phyloP scores from a whole-genome alignment of 1,140 invertebrate species.

The Vollenhovia emeryi region DNA sequence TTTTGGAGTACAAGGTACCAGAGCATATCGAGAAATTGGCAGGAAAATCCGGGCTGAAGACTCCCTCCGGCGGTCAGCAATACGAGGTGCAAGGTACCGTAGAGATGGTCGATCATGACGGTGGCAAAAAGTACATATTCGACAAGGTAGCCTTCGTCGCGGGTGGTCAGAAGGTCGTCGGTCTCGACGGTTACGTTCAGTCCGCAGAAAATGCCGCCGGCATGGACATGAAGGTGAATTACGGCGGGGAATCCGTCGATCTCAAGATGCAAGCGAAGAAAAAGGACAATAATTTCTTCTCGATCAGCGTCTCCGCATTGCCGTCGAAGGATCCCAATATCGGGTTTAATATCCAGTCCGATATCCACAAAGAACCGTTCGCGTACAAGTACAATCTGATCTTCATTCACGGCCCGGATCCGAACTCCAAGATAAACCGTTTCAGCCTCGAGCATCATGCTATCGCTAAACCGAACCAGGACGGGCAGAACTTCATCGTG shows the following conservation, averaged over 20 bases:
- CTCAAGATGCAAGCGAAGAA: constrained; percentile 82
- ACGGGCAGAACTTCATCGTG: constrained; percentile 74
- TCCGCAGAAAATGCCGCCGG: constrained; percentile 79
- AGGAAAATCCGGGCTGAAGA: constrained; percentile 70
- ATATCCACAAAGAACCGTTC: constrained; percentile 75
- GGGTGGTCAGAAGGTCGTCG: constrained; percentile 81
- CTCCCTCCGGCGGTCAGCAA: constrained; percentile 77
- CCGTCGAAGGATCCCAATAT: constrained; percentile 86
- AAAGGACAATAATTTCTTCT: constrained; percentile 61
- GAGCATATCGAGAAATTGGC: constrained; percentile 83
- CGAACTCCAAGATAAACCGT: constrained; percentile 86
- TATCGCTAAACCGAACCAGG: constrained; percentile 78
- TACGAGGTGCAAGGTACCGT: constrained; percentile 87
- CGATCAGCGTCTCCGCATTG: constrained; percentile 71
- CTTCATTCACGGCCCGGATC: constrained; percentile 88
- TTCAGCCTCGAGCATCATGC: constrained; percentile 84
- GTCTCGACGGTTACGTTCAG: constrained; percentile 85
- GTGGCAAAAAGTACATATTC: constrained; percentile 86
- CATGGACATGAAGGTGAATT: constrained; percentile 85
- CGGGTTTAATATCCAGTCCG: constrained; percentile 87
- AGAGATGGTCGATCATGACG: constrained; percentile 83
- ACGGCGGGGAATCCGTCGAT: constrained; percentile 83
- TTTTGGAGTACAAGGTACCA: constrained; percentile 89
- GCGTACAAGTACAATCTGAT: constrained; percentile 85
- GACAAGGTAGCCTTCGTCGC: constrained; percentile 86